Evolutionary conservation across 2,888 invertebrate species (phyloP).

Genomic region (Rhagophthalmus giganteus): DNA sequence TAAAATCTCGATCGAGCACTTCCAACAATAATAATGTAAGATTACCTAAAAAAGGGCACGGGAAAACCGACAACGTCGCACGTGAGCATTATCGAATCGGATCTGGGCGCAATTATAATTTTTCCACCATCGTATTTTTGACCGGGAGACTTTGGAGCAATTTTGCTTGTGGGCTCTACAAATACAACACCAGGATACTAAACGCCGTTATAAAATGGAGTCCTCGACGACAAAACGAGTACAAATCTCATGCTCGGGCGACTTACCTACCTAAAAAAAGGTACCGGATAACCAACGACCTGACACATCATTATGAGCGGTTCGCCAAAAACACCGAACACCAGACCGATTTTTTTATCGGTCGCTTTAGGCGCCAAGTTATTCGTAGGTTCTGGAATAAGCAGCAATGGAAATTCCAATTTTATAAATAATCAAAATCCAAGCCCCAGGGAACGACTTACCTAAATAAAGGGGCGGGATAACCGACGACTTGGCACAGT

Average conservation of each 20-base stretch:
- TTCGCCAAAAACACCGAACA: no score
- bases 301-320: conserved; percentile 73
- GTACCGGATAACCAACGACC: conserved; percentile 71
- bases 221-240: no score
- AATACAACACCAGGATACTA: no score
- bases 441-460: no score
- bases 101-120: conserved; percentile 1
- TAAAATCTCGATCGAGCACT: conserved; percentile 7
- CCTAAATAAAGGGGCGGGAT: conserved; percentile 72
- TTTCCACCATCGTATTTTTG: conserved; percentile 14
- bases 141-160: conserved; percentile 58
- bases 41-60: conserved; percentile 53
- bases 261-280: conserved; percentile 72
- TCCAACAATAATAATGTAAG: conserved; percentile 7
- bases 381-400: conserved; percentile 62
- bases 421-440: no score
- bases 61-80: conserved; percentile 56
- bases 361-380: conserved; percentile 66
- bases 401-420: no score
- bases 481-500: conserved; percentile 70
- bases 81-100: conserved; percentile 53
- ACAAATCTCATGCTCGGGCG: background rate
- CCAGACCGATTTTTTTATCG: no score
- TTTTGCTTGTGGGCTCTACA: conserved; percentile 72
- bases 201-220: no score